These are phyloP conservation scores for Aphaenogaster floridana DNA, from an alignment of 1,140 invertebrate genomes.

Conservation along the genomic window DNA sequence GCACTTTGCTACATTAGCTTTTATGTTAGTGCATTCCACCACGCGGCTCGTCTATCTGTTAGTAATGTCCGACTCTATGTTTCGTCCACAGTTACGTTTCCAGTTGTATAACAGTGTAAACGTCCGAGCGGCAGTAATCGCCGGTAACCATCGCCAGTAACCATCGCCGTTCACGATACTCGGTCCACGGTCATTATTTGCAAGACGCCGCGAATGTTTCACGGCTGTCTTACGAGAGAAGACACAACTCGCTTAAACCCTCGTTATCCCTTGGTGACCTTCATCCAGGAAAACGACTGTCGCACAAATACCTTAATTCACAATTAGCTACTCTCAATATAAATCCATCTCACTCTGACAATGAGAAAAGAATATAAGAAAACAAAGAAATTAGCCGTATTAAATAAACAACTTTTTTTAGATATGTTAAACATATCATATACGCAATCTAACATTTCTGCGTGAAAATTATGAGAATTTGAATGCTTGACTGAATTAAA, in stretches of 20 bases:
- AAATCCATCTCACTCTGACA: neutral
- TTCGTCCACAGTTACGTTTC: conserved; percentile 61
- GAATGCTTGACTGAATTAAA: neutral
- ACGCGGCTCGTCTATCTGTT: conserved; percentile 76
- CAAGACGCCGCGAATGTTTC: conserved; percentile 64
- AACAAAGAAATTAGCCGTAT: neutral
- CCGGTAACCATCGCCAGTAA: conserved; percentile 49
- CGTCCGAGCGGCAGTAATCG: conserved; percentile 67
- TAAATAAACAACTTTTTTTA: neutral
- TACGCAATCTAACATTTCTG: neutral
- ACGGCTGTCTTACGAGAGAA: conserved; percentile 68
- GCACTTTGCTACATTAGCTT: conserved; percentile 80
- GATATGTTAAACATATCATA: neutral
- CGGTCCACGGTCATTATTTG: conserved; percentile 69
- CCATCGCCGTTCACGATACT: conserved; percentile 70
- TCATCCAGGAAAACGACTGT: neutral
- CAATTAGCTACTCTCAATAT: neutral
- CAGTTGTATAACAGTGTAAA: conserved; percentile 71
- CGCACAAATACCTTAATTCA: conserved; percentile 13
- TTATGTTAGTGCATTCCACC: conserved; percentile 77
- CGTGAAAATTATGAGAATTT: neutral
- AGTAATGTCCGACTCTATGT: conserved; percentile 70
- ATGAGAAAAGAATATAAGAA: neutral
- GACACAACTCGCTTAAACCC: conserved; percentile 62
- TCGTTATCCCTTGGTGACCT: conserved; percentile 54